phyloP scores from a whole-genome alignment of 2,888 invertebrate genomes.

The Drosophila trichaetosa region DNA sequence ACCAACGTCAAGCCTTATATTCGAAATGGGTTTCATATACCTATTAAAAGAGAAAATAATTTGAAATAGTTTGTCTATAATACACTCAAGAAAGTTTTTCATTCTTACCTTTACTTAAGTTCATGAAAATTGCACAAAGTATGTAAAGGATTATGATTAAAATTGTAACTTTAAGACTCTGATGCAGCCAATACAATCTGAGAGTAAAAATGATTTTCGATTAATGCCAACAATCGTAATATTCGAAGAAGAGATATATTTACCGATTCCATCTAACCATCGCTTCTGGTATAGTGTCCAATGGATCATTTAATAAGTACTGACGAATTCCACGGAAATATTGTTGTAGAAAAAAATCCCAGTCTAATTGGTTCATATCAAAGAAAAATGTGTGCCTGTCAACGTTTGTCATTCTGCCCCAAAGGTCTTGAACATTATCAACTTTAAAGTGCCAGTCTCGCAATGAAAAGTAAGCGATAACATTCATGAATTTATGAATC shows the following conservation, averaged over 20 bases:
- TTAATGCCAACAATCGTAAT: background rate
- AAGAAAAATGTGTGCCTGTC: conserved; percentile 88
- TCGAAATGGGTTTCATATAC: background rate
- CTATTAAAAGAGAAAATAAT: background rate
- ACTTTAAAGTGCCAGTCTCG: conserved; percentile 86
- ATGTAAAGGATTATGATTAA: background rate
- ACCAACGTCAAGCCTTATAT: background rate
- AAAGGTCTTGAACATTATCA: conserved; percentile 15
- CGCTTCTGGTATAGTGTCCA: conserved; percentile 90
- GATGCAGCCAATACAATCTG: conserved; percentile 29
- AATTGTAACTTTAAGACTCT: conserved; percentile 8
- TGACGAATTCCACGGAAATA: conserved; percentile 90
- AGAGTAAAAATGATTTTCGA: background rate
- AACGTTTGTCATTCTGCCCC: conserved; percentile 10
- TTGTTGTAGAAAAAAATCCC: conserved; percentile 89
- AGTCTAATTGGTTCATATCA: conserved; percentile 89
- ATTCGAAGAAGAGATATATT: background rate
- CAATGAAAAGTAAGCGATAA: conserved; percentile 92
- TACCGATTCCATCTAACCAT: conserved; percentile 28
- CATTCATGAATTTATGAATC: conserved; percentile 90
- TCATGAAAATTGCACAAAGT: background rate
- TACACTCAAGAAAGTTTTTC: background rate
- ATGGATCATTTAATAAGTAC: conserved; percentile 92
- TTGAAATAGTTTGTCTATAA: background rate
- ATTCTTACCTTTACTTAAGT: background rate